phyloP scores from a whole-genome alignment of 2,888 invertebrate species.

The Therioaphis trifolii region DNA sequence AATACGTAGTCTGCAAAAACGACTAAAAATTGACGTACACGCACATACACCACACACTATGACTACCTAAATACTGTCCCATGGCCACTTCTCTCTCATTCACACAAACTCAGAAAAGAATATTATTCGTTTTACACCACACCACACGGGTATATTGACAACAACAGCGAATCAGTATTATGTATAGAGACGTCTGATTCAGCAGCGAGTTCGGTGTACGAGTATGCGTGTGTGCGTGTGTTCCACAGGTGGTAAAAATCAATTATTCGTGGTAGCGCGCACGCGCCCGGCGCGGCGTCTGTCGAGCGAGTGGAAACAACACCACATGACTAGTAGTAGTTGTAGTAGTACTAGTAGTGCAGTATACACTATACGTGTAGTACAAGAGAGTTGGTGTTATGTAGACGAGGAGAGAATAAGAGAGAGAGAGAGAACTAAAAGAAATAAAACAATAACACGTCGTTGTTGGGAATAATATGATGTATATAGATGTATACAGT shows the following conservation, averaged over 20 bases:
- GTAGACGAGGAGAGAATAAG: not conserved
- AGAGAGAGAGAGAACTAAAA: not conserved
- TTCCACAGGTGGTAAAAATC: constrained; percentile 63
- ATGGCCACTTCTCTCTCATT: not conserved
- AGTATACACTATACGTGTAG: not conserved
- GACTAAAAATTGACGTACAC: not conserved
- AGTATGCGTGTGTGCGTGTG: not conserved
- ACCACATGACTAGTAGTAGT: constrained; percentile 41
- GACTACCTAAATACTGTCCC: constrained; percentile 15
- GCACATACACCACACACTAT: not conserved
- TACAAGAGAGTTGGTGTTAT: too few relatives aligned
- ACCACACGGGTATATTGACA: not conserved
- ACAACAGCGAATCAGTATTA: constrained; percentile 4
- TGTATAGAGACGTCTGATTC: constrained; percentile 20
- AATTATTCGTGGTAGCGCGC: constrained; percentile 61
- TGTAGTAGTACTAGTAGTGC: not conserved
- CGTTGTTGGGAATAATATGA: constrained; percentile 36
- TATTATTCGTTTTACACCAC: not conserved
- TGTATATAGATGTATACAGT: not conserved
- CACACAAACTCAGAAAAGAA: not conserved
- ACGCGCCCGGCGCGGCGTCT: constrained; percentile 39
- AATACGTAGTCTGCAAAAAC: not conserved
- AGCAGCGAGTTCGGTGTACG: constrained; percentile 9
- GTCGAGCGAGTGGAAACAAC: constrained; percentile 34
- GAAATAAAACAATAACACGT: constrained; percentile 49